A percentile compares a stretch with the other conserved stretches of the same genome.
These are phyloP conservation scores for Rhinogobius similis DNA, from an alignment of 2,113 vertebrate genomes.

Conservation along the genomic window DNA sequence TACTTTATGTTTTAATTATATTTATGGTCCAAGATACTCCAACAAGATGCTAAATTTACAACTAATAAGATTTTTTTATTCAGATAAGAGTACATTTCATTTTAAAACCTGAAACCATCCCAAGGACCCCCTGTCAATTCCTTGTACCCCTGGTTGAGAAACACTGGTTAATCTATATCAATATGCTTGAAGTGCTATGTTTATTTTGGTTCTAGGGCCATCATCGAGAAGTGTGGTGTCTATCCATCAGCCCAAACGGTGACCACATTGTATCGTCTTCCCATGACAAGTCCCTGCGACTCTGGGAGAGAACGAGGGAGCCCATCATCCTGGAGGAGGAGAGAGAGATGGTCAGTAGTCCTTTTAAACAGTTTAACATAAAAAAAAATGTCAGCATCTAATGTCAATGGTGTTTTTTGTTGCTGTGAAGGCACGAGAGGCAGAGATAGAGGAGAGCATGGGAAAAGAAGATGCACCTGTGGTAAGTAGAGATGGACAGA, in stretches of 20 bases:
- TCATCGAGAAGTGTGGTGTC: conserved; percentile 92
- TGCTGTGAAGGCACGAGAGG: conserved; percentile 84
- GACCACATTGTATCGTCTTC: conserved; percentile 91
- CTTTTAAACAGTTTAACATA: not conserved
- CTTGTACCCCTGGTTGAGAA: no score
- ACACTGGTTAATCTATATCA: no score
- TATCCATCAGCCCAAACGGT: conserved; percentile 91
- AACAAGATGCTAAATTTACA: no score
- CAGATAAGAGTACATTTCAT: no score
- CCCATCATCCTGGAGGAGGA: conserved; percentile 95
- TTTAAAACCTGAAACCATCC: no score
- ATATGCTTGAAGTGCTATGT: not conserved
- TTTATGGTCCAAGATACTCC: no score
- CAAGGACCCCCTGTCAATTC: no score
- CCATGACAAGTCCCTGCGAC: conserved; percentile 94
- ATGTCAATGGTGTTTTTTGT: not conserved
- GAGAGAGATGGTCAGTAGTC: conserved; percentile 85
- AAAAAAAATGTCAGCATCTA: not conserved
- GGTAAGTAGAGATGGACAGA: no score
- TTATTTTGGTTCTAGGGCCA: conserved; percentile 81
- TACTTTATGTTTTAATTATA: no score
- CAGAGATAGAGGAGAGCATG: conserved; percentile 92
- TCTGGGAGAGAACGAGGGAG: conserved; percentile 95
- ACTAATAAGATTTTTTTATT: no score
- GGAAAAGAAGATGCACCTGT: conserved; percentile 88